These are phyloP conservation scores for Phrynosoma platyrhinos DNA, from an alignment of 2,113 vertebrate species.

Conservation along the genomic window DNA sequence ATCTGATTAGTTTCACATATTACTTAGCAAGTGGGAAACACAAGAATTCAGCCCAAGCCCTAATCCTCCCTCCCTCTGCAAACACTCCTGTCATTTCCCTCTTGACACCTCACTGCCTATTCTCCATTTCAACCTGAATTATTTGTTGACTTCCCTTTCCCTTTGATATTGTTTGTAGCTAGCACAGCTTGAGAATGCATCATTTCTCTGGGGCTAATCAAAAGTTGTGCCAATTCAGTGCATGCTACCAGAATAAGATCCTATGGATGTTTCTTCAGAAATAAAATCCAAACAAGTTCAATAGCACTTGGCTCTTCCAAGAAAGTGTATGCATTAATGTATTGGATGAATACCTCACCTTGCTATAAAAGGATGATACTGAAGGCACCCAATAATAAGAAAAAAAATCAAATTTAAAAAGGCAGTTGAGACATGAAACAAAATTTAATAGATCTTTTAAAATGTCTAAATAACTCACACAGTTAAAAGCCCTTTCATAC, in stretches of 20 bases:
- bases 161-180: background rate
- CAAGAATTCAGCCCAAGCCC: background rate
- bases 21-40: background rate
- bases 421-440: background rate
- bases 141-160: conserved; percentile 15
- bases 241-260: too few species aligned
- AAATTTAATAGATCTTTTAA: background rate
- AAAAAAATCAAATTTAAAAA: background rate
- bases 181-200: conserved; percentile 5
- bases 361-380: background rate
- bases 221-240: background rate
- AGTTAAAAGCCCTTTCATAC: background rate
- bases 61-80: background rate
- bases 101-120: conserved; percentile 1
- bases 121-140: background rate
- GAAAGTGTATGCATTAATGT: background rate
- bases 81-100: background rate
- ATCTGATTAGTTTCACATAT: conserved; percentile 3
- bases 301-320: background rate
- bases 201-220: background rate
- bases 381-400: background rate
- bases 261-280: background rate
- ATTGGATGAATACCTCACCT: background rate
- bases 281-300: background rate
- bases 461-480: background rate